These are phyloP conservation scores for Macroglossus sobrinus DNA, from an alignment of 2,113 vertebrate genomes.

Conservation along the genomic window DNA sequence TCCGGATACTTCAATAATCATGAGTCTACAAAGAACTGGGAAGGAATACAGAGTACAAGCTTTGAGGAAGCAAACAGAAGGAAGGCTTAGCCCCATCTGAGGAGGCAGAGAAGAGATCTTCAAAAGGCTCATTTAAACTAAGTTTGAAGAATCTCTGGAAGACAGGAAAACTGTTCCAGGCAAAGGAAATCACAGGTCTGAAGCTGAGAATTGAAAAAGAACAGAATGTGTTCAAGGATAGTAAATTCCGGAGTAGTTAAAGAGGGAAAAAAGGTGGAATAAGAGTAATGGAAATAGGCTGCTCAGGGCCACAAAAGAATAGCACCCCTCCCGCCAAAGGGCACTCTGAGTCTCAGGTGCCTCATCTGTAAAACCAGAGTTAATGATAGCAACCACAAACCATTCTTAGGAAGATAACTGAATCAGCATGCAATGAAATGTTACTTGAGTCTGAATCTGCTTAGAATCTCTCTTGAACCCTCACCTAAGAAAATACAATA, in stretches of 20 bases:
- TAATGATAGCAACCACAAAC: background rate
- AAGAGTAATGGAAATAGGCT: background rate
- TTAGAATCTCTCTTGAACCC: background rate
- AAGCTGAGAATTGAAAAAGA: background rate
- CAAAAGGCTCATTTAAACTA: background rate
- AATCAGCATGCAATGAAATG: background rate
- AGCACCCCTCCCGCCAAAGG: background rate
- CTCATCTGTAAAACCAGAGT: background rate
- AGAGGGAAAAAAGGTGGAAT: background rate
- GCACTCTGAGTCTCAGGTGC: background rate
- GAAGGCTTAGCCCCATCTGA: background rate
- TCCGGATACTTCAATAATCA: background rate
- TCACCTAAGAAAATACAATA: background rate
- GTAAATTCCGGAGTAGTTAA: background rate
- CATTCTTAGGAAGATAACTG: background rate
- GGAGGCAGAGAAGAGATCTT: background rate
- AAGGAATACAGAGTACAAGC: background rate
- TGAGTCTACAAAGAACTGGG: background rate
- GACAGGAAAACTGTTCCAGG: background rate
- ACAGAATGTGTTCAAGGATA: background rate
- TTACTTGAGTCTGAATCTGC: background rate
- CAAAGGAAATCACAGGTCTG: background rate
- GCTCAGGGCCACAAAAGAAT: background rate
- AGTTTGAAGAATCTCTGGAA: background rate
- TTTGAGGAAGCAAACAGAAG: background rate